phyloP scores from a whole-genome alignment of 2,888 invertebrate species.

The Dascillus cervinus region DNA sequence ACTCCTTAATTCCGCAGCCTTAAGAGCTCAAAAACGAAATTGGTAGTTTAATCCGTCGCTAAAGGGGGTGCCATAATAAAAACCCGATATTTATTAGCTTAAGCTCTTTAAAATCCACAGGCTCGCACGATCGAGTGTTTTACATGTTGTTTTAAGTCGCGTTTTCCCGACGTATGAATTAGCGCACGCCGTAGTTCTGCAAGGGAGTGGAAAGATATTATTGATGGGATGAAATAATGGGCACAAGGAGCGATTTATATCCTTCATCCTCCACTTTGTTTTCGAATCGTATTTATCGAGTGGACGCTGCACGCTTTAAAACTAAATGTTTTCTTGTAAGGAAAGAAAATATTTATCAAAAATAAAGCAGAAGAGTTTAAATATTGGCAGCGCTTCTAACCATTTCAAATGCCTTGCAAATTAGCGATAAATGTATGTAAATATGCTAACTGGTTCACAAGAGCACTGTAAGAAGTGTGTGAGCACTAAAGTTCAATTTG shows the following conservation, averaged over 20 bases:
- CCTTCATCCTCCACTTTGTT: no score
- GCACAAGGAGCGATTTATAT: conserved; percentile 13
- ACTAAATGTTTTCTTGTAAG: no score
- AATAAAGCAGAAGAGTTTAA: no score
- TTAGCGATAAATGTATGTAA: no score
- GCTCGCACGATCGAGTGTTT: conserved; percentile 2
- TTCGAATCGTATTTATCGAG: no score
- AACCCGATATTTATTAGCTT: conserved; percentile 7
- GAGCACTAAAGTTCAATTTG: no score
- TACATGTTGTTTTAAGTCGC: conserved; percentile 6
- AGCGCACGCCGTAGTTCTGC: conserved; percentile 6
- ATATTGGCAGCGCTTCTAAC: no score
- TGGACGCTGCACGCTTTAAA: no score
- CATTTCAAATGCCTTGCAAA: no score
- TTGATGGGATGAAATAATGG: conserved; percentile 14
- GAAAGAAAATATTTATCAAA: no score
- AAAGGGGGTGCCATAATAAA: conserved; percentile 7
- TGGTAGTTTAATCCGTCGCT: conserved; percentile 7
- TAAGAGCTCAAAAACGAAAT: conserved; percentile 5
- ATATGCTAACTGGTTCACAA: no score
- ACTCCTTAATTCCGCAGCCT: conserved; percentile 3
- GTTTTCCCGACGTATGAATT: conserved; percentile 5
- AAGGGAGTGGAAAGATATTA: conserved; percentile 13
- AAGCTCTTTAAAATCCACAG: conserved; percentile 1
- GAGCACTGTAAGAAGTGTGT: no score